These are phyloP conservation scores for Euura lappo DNA, from an alignment of 1,140 invertebrate genomes.

Conservation along the genomic window DNA sequence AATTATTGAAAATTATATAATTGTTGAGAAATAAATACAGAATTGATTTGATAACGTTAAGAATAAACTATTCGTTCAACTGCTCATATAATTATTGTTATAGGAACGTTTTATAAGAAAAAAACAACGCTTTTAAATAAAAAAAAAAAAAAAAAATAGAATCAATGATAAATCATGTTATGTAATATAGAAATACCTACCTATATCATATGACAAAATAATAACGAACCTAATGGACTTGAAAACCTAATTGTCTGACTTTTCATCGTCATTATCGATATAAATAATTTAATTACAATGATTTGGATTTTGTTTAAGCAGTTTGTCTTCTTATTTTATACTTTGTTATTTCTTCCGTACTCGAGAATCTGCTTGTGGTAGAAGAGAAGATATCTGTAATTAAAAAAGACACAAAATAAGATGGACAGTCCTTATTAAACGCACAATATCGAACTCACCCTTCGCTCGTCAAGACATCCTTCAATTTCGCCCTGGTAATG, in stretches of 20 bases:
- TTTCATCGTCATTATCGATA: not conserved
- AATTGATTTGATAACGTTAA: no score
- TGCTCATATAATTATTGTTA: no score
- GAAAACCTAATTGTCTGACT: not conserved
- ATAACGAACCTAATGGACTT: no score
- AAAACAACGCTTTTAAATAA: no score
- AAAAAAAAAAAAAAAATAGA: no score
- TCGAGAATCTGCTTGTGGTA: slow-evolving; percentile 92
- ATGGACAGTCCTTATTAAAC: slow-evolving; percentile 11
- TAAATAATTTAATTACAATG: slow-evolving; percentile 35
- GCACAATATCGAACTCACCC: slow-evolving; percentile 68
- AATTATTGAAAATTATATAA: no score
- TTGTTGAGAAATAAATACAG: no score
- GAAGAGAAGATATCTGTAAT: slow-evolving; percentile 85
- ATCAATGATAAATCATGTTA: no score
- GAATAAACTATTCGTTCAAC: no score
- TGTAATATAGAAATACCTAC: no score
- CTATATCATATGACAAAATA: no score
- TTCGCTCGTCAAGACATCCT: slow-evolving; percentile 93
- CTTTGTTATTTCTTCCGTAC: slow-evolving; percentile 67
- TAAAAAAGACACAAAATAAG: slow-evolving; percentile 29
- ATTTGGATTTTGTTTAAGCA: slow-evolving; percentile 24
- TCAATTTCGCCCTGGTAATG: slow-evolving; percentile 84
- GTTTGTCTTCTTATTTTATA: slow-evolving; percentile 28
- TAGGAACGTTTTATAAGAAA: no score